Percentiles rank a stretch among this genome's conserved stretches.
Conservation (phyloP, 2,888 invertebrate genomes). For the Byasa hedistus region DNA sequence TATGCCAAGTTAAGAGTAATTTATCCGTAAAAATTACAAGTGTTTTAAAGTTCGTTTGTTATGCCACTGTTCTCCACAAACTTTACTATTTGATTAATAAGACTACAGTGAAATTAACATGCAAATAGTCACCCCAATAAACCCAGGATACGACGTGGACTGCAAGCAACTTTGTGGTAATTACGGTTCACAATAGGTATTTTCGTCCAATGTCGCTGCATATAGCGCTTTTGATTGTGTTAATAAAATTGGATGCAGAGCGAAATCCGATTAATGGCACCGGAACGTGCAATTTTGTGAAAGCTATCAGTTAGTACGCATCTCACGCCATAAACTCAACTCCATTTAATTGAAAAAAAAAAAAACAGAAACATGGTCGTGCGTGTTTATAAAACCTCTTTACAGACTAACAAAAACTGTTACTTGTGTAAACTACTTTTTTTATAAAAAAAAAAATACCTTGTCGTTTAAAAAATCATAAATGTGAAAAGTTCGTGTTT, state of each 20-base stretch:
- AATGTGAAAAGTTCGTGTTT: background rate
- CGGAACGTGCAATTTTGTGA: conserved; percentile 31
- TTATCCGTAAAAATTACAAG: background rate
- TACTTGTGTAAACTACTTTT: background rate
- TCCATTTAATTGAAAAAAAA: conserved; percentile 29
- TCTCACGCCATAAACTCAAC: conserved; percentile 27
- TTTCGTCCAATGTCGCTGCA: conserved; percentile 29
- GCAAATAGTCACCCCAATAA: conserved; percentile 46
- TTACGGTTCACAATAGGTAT: conserved; percentile 32
- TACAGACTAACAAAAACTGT: background rate
- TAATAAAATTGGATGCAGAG: conserved; percentile 32
- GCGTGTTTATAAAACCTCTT: background rate
- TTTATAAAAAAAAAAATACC: background rate
- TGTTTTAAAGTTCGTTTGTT: background rate
- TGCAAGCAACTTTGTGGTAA: conserved; percentile 33
- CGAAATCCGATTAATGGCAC: conserved; percentile 30
- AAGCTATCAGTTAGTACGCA: conserved; percentile 31
- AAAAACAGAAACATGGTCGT: background rate
- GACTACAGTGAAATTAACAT: conserved; percentile 17
- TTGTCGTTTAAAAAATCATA: background rate
- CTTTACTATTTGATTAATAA: conserved; percentile 9
- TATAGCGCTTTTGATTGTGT: conserved; percentile 32
- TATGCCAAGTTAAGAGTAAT: no score
- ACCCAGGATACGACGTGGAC: conserved; percentile 35
- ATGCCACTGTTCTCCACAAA: background rate